Conservation (phyloP, 35 echinoderm and acorn worm genomes). For the Diadema setosum region DNA sequence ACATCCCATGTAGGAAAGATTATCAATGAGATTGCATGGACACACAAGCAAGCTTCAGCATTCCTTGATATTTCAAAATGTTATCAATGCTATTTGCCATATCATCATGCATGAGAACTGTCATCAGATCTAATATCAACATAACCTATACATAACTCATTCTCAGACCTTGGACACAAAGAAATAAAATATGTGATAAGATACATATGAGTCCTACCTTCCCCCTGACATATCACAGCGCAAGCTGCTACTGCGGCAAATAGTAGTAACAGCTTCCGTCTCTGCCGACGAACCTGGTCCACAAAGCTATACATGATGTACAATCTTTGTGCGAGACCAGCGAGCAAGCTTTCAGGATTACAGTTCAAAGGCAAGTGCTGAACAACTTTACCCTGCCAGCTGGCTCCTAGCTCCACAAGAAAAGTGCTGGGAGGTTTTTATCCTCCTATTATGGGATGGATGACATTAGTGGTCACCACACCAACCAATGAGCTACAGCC, state of each 20-base stretch:
- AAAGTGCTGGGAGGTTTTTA: constrained; percentile 7
- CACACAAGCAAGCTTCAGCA: constrained; percentile 8
- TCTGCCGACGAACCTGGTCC: constrained; percentile 16
- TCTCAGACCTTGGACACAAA: no score
- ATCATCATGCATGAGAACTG: constrained; percentile 2
- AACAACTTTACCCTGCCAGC: background rate
- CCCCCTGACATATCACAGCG: constrained; percentile 16
- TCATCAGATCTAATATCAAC: background rate
- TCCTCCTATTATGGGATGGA: constrained; percentile 28
- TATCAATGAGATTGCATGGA: constrained; percentile 1
- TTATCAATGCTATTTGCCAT: background rate
- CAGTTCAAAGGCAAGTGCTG: background rate
- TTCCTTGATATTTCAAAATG: background rate
- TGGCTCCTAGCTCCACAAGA: background rate
- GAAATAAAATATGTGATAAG: no score
- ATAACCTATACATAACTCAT: no score
- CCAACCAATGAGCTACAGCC: background rate
- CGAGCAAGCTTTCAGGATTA: constrained; percentile 1
- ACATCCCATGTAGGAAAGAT: background rate
- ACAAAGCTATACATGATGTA: constrained; percentile 30
- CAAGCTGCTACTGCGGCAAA: background rate
- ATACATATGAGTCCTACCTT: background rate
- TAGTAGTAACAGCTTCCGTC: background rate
- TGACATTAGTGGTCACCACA: background rate
- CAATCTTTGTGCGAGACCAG: constrained; percentile 14